These are phyloP conservation scores for Phyllotis vaccarum DNA, from an alignment of 2,797 vertebrate genomes.

Conservation along the genomic window DNA sequence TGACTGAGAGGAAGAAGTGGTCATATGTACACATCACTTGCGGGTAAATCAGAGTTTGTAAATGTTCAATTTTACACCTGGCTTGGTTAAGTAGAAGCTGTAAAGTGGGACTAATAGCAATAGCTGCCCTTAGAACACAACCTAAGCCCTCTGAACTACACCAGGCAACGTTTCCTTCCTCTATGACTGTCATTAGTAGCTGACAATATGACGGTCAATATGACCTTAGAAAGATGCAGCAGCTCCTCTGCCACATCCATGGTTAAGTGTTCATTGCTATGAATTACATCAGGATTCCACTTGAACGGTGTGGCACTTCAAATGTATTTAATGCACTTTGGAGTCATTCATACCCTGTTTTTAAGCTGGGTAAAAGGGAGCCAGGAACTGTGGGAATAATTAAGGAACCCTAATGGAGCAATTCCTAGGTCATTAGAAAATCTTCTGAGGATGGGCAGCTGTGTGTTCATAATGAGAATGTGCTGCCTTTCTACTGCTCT, in stretches of 20 bases:
- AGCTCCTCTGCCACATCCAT: neutral
- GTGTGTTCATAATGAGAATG: neutral
- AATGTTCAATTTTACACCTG: neutral
- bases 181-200: neutral
- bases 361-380: conserved; percentile 45
- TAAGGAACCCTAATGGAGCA: conserved; percentile 33
- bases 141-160: neutral
- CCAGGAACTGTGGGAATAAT: conserved; percentile 53
- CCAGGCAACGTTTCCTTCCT: neutral
- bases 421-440: neutral
- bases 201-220: neutral
- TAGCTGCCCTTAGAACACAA: neutral
- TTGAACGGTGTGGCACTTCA: conserved; percentile 38
- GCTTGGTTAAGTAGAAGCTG: neutral
- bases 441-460: neutral
- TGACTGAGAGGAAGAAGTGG: neutral
- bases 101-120: neutral
- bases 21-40: neutral
- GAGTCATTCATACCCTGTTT: conserved; percentile 27
- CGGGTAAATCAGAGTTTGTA: neutral
- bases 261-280: conserved; percentile 58
- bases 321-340: conserved; percentile 51
- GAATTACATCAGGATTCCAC: conserved; percentile 37
- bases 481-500: neutral
- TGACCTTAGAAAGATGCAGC: neutral